These are phyloP conservation scores for Hololepta plana DNA, from an alignment of 2,888 invertebrate species.

Conservation along the genomic window DNA sequence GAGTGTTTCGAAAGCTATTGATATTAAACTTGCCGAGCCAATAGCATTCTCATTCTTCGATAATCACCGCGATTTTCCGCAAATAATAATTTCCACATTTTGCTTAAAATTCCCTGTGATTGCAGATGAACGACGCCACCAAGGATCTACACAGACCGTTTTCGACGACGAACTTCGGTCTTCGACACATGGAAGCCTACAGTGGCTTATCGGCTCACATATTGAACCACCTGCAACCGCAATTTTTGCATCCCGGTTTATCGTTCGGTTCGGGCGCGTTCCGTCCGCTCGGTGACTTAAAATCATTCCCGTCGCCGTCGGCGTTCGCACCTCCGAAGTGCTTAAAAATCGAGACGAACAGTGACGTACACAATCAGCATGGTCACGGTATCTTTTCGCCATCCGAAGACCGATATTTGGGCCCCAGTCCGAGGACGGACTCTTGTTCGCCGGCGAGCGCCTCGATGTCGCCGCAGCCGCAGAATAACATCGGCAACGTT, in stretches of 20 bases:
- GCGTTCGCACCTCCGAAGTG: conserved; percentile 59
- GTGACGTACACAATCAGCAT: too few species aligned
- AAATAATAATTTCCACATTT: conserved; percentile 7
- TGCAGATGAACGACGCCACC: conserved; percentile 29
- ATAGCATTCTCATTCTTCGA: too few species aligned
- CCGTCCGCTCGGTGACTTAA: conserved; percentile 36
- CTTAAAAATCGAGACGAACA: conserved; percentile 28
- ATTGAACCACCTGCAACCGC: conserved; percentile 52
- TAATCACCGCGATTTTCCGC: background rate
- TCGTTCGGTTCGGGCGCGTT: conserved; percentile 40
- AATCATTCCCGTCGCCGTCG: conserved; percentile 36
- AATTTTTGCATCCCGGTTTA: conserved; percentile 48
- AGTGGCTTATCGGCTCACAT: conserved; percentile 47
- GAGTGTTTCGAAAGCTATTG: too few species aligned
- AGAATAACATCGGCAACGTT: conserved; percentile 17
- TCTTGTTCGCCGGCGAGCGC: conserved; percentile 42
- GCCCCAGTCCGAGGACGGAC: conserved; percentile 33
- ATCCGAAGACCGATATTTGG: conserved; percentile 24
- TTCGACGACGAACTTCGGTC: conserved; percentile 16
- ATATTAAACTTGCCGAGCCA: too few species aligned
- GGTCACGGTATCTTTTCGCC: conserved; percentile 25
- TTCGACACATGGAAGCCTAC: conserved; percentile 34
- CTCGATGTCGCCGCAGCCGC: conserved; percentile 31
- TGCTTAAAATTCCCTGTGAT: too few species aligned
- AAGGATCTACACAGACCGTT: conserved; percentile 48